Evolutionary conservation across 2,797 vertebrate genomes (phyloP).

Genomic region (Monodelphis domestica): DNA sequence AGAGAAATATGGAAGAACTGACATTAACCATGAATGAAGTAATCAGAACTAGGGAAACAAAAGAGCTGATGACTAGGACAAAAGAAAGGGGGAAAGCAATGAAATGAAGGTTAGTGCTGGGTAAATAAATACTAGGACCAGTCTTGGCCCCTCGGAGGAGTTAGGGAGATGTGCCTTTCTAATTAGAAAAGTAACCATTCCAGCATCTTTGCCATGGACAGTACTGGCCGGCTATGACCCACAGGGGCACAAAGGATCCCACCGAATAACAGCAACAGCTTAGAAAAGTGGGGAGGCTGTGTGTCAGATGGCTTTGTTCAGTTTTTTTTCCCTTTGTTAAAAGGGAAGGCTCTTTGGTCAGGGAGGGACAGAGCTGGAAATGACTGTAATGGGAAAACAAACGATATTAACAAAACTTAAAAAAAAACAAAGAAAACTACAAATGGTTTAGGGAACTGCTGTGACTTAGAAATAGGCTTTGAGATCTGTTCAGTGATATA

Average conservation of each 20-base stretch:
- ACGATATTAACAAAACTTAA: neutral
- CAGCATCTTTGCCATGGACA: too few relatives aligned
- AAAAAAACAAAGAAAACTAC: neutral
- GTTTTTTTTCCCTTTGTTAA: neutral
- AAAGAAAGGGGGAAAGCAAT: neutral
- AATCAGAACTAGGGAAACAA: neutral
- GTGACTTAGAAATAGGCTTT: neutral
- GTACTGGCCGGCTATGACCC: too few relatives aligned
- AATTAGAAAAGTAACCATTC: neutral
- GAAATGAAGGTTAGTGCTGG: neutral
- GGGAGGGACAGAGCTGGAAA: neutral
- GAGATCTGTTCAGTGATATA: neutral
- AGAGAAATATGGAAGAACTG: neutral
- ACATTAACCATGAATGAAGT: neutral
- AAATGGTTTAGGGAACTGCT: neutral
- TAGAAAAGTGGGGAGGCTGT: too few relatives aligned
- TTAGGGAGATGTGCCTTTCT: neutral
- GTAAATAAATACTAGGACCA: too few relatives aligned
- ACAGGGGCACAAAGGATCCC: too few relatives aligned
- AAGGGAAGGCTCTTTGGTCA: neutral
- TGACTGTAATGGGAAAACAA: neutral
- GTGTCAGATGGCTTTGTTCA: neutral
- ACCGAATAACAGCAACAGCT: too few relatives aligned
- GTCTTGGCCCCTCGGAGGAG: neutral
- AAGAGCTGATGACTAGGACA: neutral